These are phyloP conservation scores for Parazoanthus swiftii DNA, from an alignment of 92 coral and sea anemone species.

Conservation along the genomic window DNA sequence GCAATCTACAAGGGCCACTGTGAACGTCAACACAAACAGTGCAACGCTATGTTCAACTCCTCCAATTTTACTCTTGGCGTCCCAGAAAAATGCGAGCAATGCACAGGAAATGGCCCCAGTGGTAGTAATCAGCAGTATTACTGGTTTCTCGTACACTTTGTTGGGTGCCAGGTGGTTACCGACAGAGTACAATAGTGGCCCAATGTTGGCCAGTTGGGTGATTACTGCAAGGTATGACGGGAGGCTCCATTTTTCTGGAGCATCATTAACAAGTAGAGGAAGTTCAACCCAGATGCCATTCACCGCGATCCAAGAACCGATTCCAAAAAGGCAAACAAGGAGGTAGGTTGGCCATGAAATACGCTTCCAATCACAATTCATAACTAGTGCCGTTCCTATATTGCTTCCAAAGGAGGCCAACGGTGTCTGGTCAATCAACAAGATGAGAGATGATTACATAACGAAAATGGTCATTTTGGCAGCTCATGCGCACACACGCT, in stretches of 20 bases:
- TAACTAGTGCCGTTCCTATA: not conserved
- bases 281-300: conserved; percentile 98
- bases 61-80: conserved; percentile 60
- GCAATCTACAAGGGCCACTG: conserved; percentile 85
- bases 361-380: conserved; percentile 19
- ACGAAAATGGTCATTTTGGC: no score
- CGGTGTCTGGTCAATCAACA: not conserved
- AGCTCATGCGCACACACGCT: no score
- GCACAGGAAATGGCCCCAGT: conserved; percentile 80
- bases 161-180: conserved; percentile 71
- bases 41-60: conserved; percentile 81
- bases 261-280: conserved; percentile 77
- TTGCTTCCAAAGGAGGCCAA: not conserved
- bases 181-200: conserved; percentile 69
- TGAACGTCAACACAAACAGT: conserved; percentile 74
- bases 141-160: conserved; percentile 66
- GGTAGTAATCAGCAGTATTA: conserved; percentile 58
- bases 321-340: conserved; percentile 78
- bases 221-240: conserved; percentile 88
- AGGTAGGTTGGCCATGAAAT: conserved; percentile 89
- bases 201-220: conserved; percentile 83
- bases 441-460: not conserved
- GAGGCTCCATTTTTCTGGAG: conserved; percentile 90
- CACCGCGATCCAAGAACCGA: conserved; percentile 96
- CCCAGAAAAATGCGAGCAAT: conserved; percentile 79